phyloP scores from a whole-genome alignment of 37 sponge, comb jelly and placozoan genomes.

The Lycopodina hypogea region DNA sequence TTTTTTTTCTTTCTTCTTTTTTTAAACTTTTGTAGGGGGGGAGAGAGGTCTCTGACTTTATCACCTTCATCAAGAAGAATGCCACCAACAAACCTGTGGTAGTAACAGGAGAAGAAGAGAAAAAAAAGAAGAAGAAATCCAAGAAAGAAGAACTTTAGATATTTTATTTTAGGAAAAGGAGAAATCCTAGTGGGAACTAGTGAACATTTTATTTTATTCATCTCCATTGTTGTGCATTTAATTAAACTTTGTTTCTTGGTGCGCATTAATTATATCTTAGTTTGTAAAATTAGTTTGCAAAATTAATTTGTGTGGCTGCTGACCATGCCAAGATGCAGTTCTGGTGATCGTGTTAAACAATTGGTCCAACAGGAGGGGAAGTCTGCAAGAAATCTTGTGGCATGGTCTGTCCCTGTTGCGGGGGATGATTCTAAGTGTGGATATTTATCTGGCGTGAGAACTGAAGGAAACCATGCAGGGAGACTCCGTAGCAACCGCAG shows the following conservation, averaged over 20 bases:
- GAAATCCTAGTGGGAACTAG: neutral
- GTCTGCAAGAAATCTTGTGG: conserved; percentile 47
- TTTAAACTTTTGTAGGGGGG: conserved; percentile 64
- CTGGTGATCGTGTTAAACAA: conserved; percentile 21
- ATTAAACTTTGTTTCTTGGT: neutral
- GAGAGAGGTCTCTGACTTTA: conserved; percentile 83
- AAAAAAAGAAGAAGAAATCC: conserved; percentile 58
- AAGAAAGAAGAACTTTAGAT: conserved; percentile 19
- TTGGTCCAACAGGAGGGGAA: conserved; percentile 49
- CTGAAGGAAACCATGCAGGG: neutral
- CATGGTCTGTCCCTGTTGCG: conserved; percentile 51
- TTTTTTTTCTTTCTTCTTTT: neutral
- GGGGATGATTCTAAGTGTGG: neutral
- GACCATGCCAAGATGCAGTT: conserved; percentile 7
- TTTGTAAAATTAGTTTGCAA: neutral
- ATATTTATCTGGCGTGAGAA: neutral
- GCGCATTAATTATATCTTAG: neutral
- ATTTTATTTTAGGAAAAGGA: neutral
- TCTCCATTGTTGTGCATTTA: neutral
- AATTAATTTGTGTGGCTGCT: neutral
- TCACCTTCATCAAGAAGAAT: conserved; percentile 77
- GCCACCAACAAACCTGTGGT: conserved; percentile 66
- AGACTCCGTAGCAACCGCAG: neutral
- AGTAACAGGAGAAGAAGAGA: conserved; percentile 38
- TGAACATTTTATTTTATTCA: neutral